phyloP scores from a whole-genome alignment of 2,888 invertebrate species.

The Gymnoscelis rufifasciata region DNA sequence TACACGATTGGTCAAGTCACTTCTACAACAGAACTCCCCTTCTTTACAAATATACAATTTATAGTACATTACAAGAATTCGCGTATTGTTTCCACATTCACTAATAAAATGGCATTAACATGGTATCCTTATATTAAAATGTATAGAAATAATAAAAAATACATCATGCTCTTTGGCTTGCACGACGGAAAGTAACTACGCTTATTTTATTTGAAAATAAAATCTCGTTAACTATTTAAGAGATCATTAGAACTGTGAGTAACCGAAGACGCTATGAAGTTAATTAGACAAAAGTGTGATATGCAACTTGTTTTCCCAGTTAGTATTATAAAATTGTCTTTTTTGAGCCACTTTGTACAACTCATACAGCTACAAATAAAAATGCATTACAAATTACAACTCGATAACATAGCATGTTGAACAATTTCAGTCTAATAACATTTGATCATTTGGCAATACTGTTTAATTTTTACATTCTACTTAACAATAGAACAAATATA shows the following conservation, averaged over 20 bases:
- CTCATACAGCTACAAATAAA: constrained; percentile 27
- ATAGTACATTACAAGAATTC: constrained; percentile 71
- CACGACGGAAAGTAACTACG: constrained; percentile 71
- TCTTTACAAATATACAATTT: constrained; percentile 76
- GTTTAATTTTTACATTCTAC: constrained; percentile 57
- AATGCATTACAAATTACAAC: constrained; percentile 41
- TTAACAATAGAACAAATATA: constrained; percentile 56
- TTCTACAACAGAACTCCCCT: constrained; percentile 61
- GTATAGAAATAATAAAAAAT: constrained; percentile 73
- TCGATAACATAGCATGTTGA: constrained; percentile 46
- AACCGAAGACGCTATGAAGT: constrained; percentile 34
- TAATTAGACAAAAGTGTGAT: constrained; percentile 51
- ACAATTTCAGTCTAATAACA: constrained; percentile 73
- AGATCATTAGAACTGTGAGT: constrained; percentile 69
- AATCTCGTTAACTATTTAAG: constrained; percentile 64
- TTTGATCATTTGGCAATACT: constrained; percentile 78
- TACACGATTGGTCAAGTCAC: constrained; percentile 76
- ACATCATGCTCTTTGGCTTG: constrained; percentile 79
- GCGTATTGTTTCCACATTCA: constrained; percentile 67
- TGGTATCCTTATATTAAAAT: constrained; percentile 69
- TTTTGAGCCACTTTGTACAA: constrained; percentile 48
- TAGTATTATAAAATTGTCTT: constrained; percentile 40
- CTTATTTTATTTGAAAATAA: constrained; percentile 48
- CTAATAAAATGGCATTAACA: constrained; percentile 76
- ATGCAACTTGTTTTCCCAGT: constrained; percentile 57